These are phyloP conservation scores for Neofelis nebulosa DNA, from an alignment of 2,113 vertebrate species.

Conservation along the genomic window DNA sequence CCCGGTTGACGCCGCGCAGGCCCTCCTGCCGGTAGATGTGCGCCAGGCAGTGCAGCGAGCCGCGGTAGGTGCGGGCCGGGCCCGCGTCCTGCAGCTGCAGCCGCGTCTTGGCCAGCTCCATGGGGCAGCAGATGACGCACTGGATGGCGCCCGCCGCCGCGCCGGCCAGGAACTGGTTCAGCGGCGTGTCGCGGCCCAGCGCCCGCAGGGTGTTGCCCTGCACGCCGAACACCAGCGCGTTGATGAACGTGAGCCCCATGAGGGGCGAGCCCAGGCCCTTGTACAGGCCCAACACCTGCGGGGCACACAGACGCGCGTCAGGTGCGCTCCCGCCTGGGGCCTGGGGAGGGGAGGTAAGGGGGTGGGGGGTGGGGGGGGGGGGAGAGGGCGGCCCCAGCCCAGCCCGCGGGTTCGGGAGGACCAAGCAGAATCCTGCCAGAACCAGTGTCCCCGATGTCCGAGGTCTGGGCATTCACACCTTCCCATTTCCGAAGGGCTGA, in stretches of 20 bases:
- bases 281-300: conserved; percentile 93
- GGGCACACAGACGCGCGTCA: not conserved
- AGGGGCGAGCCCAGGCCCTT: conserved; percentile 98
- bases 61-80: conserved; percentile 92
- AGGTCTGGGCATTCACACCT: not conserved
- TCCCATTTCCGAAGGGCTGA: not conserved
- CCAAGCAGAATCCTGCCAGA: no score
- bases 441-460: not conserved
- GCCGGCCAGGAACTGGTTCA: conserved; percentile 96
- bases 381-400: not conserved
- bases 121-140: conserved; percentile 96
- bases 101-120: conserved; percentile 98
- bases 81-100: conserved; percentile 97
- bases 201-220: conserved; percentile 94
- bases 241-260: conserved; percentile 99
- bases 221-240: conserved; percentile 96
- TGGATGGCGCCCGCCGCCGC: conserved; percentile 95
- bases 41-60: conserved; percentile 94
- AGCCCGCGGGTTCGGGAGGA: not conserved
- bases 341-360: rapidly evolving
- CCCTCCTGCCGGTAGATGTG: conserved; percentile 95
- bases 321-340: not conserved
- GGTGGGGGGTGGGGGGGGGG: rapidly evolving
- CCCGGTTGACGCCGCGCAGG: conserved; percentile 91
- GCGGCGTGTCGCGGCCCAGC: conserved; percentile 92